A percentile compares a stretch with the other conserved stretches of the same genome.
Evolutionary conservation across 2,797 vertebrate genomes (phyloP).

Genomic region (Odontamblyopus lacepedii): DNA sequence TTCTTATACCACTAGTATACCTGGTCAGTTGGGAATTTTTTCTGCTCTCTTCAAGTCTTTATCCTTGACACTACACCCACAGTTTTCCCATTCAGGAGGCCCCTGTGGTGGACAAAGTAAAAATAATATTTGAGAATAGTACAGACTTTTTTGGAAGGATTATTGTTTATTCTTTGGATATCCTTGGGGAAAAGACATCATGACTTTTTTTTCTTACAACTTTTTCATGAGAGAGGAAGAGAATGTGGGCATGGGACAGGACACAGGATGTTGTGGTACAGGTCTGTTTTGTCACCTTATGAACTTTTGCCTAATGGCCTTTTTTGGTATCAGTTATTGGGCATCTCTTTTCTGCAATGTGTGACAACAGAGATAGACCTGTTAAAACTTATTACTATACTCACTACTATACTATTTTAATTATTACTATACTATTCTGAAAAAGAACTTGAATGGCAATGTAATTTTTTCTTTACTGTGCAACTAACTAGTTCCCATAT

Average conservation of each 20-base stretch:
- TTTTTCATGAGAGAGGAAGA: constrained; percentile 59
- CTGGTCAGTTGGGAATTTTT: background rate
- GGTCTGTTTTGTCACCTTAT: constrained; percentile 35
- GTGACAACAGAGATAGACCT: background rate
- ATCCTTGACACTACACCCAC: constrained; percentile 84
- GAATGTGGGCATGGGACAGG: constrained; percentile 36
- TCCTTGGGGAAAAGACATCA: constrained; percentile 83
- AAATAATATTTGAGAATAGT: constrained; percentile 89
- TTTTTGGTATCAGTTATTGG: constrained; percentile 56
- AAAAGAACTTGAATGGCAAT: background rate
- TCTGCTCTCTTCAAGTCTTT: constrained; percentile 57
- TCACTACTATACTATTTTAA: too few species aligned
- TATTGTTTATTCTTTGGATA: constrained; percentile 87
- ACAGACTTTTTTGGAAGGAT: constrained; percentile 95
- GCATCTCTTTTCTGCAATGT: constrained; percentile 6
- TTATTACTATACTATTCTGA: background rate
- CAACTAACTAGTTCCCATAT: background rate
- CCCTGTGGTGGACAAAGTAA: constrained; percentile 81
- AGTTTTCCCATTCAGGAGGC: constrained; percentile 86
- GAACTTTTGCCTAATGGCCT: constrained; percentile 47
- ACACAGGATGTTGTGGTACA: constrained; percentile 46
- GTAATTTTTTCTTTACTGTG: background rate
- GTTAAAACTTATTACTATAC: background rate
- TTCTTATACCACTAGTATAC: background rate
- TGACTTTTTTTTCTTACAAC: constrained; percentile 43